Percentiles rank a stretch among this genome's conserved stretches.
phyloP scores from a whole-genome alignment of 1,140 invertebrate species.

The Atta cephalotes region DNA sequence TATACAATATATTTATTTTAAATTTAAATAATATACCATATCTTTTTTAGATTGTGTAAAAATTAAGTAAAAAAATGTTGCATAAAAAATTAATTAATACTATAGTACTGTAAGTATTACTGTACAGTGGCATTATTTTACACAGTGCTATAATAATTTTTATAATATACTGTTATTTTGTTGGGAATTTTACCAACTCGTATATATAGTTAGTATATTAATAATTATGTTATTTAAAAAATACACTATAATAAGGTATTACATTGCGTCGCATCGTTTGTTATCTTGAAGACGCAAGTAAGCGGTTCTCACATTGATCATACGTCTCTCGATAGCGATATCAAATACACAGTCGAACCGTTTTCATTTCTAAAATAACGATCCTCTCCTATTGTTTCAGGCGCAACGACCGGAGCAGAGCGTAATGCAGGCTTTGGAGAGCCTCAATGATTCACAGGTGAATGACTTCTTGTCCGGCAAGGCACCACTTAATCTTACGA shows the following conservation, averaged over 20 bases:
- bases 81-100: neutral
- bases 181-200: neutral
- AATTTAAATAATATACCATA: neutral
- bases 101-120: neutral
- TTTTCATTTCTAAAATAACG: constrained; percentile 28
- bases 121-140: neutral
- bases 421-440: constrained; percentile 97
- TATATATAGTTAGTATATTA: neutral
- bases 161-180: neutral
- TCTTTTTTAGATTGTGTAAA: neutral
- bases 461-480: constrained; percentile 98
- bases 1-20: neutral
- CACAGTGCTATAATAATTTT: neutral
- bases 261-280: neutral
- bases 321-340: constrained; percentile 21
- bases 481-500: constrained; percentile 96
- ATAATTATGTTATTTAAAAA: constrained; percentile 1
- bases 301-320: neutral
- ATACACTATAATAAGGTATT: neutral
- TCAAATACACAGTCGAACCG: neutral
- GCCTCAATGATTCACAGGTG: constrained; percentile 95
- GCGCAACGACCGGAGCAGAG: constrained; percentile 96
- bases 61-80: neutral
- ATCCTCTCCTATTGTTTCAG: constrained; percentile 87
- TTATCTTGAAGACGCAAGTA: neutral